A percentile compares a stretch with the other conserved stretches of the same genome.
These are phyloP conservation scores for Hippopotamus amphibius DNA, from an alignment of 2,113 vertebrate genomes.

Conservation along the genomic window DNA sequence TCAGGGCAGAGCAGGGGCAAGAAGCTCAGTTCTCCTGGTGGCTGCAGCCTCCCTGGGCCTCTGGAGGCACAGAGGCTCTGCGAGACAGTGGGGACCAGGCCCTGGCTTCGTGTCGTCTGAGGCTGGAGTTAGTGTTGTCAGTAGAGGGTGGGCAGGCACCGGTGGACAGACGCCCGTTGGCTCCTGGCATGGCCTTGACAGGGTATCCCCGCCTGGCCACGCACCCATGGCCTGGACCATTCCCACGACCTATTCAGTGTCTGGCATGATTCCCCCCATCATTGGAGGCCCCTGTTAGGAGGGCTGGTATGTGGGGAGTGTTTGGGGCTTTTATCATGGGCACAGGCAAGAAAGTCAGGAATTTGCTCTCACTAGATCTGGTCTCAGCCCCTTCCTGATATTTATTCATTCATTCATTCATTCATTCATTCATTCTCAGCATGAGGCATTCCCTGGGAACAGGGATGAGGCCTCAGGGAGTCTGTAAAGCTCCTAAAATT, in stretches of 20 bases:
- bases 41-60: background rate
- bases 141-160: background rate
- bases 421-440: background rate
- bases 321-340: conserved; percentile 2
- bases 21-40: background rate
- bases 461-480: background rate
- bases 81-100: background rate
- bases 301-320: background rate
- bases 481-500: conserved; percentile 35
- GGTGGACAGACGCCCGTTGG: conserved; percentile 66
- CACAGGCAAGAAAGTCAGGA: background rate
- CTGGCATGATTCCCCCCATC: conserved; percentile 30
- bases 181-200: conserved; percentile 56
- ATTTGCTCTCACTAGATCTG: background rate
- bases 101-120: background rate
- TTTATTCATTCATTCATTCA: background rate
- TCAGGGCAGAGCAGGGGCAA: background rate
- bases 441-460: background rate
- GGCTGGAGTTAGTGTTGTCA: conserved; percentile 35
- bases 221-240: background rate
- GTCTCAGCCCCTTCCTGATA: background rate
- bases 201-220: background rate
- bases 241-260: conserved; percentile 60
- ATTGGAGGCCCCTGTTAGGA: background rate
- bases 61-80: background rate